Evolutionary conservation across 2,888 invertebrate species (phyloP), one percentile per base, ranked within the genome.

Genomic region (Acanthosepion esculentum): DNA sequence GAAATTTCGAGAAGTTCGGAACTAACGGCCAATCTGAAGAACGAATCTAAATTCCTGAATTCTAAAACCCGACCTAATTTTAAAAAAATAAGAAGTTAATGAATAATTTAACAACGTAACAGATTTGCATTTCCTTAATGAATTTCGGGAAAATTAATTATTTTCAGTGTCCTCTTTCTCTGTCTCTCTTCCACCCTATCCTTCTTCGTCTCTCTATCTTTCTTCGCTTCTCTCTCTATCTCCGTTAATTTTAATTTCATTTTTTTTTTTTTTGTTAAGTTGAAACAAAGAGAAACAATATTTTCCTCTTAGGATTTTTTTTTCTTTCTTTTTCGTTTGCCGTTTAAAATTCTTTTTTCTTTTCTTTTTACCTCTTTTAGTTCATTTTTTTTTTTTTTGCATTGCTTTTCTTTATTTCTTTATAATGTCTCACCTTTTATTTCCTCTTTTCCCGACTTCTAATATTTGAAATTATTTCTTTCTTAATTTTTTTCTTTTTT

Each of bases 371-470:
- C n/a, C 5, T n/a, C 78, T n/a, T 55, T n/a, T n/a, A n/a, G n/a
- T n/a, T n/a, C n/a, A n/a, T n/a, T n/a, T n/a, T n/a, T n/a, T n/a
- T n/a, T n/a, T 18, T 53, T 18, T 29, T 8, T 29, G 7, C 26
- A 10, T 29, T 10, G 6, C 1, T 8, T 78, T n/a, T 55, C 15
- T 55, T 18, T 55, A 20, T 10, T 0, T 0, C 15, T n/a, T 2
- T n/a, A 12, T 10, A 33, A 15, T 78, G 2, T 78, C 0, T n/a
- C 78, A 0, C n/a, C 0, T n/a, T n/a, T 15, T 4, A 1, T 33
- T n/a, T 5, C 3, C n/a, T n/a, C 2, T 0, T 12, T 2, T 0
- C 12, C 0, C 0, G 0, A 64, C 0, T 8, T 64, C 4, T 64
- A 0, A 26, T 29, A 2, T 64, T 26, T 64, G 10, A 53, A 15